These are phyloP conservation scores for Macrochelys suwanniensis DNA, from an alignment of 2,797 vertebrate genomes.

Conservation along the genomic window DNA sequence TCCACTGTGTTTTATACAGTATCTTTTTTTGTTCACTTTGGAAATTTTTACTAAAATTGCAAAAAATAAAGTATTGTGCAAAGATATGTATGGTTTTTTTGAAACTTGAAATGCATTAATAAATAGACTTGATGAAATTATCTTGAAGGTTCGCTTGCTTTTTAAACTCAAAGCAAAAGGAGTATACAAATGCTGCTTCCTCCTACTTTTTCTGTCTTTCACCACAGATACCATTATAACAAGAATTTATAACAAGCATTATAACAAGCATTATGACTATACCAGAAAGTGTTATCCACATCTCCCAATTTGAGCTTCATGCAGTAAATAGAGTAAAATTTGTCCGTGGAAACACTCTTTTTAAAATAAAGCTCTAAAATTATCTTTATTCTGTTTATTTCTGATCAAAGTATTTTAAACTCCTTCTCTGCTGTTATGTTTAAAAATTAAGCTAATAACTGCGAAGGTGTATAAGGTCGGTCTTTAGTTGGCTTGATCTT, in stretches of 20 bases:
- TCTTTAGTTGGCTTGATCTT: background rate
- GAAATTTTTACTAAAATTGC: constrained; percentile 92
- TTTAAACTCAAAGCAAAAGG: constrained; percentile 50
- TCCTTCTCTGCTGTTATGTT: background rate
- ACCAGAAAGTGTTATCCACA: background rate
- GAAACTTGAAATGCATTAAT: constrained; percentile 98
- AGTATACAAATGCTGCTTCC: background rate
- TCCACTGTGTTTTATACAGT: constrained; percentile 96
- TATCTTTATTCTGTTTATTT: background rate
- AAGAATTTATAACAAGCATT: no score
- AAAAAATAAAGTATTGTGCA: constrained; percentile 91
- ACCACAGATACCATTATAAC: background rate
- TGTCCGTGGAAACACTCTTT: background rate
- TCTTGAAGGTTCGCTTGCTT: constrained; percentile 67
- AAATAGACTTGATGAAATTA: constrained; percentile 92
- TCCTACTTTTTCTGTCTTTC: background rate
- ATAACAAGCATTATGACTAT: background rate
- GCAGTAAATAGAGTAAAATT: background rate
- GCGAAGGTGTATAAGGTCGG: background rate
- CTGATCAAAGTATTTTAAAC: background rate
- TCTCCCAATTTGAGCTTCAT: background rate
- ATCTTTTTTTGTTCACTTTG: constrained; percentile 91
- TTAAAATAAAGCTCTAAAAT: background rate
- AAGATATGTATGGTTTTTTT: constrained; percentile 92
- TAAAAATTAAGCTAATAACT: background rate